These are phyloP conservation scores for Echinometra lucunter DNA, from an alignment of 53 echinoderm and acorn worm genomes.

Conservation along the genomic window DNA sequence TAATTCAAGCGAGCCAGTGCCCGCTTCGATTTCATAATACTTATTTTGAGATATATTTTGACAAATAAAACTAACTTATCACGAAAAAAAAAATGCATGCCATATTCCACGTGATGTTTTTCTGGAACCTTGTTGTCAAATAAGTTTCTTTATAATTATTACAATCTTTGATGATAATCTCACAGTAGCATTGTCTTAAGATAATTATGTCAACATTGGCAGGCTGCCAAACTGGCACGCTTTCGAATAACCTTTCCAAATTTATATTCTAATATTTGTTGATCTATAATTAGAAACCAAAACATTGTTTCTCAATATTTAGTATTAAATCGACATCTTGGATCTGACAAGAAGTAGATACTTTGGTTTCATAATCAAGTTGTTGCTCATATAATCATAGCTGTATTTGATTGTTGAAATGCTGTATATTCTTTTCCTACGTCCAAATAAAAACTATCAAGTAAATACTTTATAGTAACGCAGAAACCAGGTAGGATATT, in stretches of 20 bases:
- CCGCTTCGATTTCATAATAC: too few species aligned
- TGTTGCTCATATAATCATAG: background rate
- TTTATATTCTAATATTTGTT: background rate
- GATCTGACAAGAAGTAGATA: background rate
- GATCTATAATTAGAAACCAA: conserved; percentile 17
- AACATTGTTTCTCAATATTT: background rate
- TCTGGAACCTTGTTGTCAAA: background rate
- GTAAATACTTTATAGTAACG: background rate
- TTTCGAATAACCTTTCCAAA: background rate
- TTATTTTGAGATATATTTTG: too few species aligned
- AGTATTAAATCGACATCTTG: background rate
- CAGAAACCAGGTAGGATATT: background rate
- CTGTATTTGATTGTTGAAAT: background rate
- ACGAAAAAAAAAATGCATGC: too few species aligned
- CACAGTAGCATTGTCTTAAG: background rate
- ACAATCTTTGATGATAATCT: background rate
- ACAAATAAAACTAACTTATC: too few species aligned
- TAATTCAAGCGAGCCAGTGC: too few species aligned
- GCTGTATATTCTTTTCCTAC: background rate
- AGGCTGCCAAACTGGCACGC: background rate
- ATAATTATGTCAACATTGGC: conserved; percentile 35
- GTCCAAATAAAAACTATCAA: background rate
- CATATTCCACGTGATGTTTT: background rate
- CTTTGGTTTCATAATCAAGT: background rate
- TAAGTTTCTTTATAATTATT: too few species aligned